Evolutionary conservation across 2,888 invertebrate species (phyloP), one percentile per base, ranked within the genome.

Genomic region (Marasmarcha lunaedactyla): DNA sequence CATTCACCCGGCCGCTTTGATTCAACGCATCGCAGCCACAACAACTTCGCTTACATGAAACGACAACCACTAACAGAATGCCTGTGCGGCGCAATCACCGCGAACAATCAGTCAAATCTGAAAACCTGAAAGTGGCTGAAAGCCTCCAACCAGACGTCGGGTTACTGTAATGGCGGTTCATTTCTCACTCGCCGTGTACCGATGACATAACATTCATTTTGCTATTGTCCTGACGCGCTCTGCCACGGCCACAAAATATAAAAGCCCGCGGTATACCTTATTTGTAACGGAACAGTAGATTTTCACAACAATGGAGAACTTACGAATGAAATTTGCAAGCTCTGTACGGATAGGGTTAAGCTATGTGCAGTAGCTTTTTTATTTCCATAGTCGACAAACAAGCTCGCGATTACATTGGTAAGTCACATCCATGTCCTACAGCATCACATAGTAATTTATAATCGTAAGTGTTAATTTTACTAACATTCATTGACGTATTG

Each of bases 151-250:
- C 14, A 20, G 40, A 11, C 20, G 35, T 36, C 14, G 15, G 40
- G 46, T 38, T 40, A 35, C 13, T 15, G 42, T 36, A 41, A 44
- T 42, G 48, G 46, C 41, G 36, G 41, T 46, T 45, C 65, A 67
- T 68, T 64, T 59, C 52, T 66, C 64, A 61, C 49, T 38, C 37
- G 37, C 46, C 42, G 39, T 49, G 54, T 54, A 50, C 54, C 57
- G 58, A 60, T 60, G 63, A 58, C 57, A 55, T 52, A 53, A 59
- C 59, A 60, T 61, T 55, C 58, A 57, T 60, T 53, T 50, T 40
- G 39, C 55, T 55, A 59, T 62, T 66, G 65, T 63, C 54, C 53
- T 38, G 38, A 35, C 38, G 12, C 36, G 12, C 13, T 12, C 26
- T 39, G 39, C 15, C 40, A 30, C 20, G 10, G 27, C 40, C 37